Evolutionary conservation across 2,113 vertebrate genomes (phyloP).

Genomic region (Pelodiscus sinensis): DNA sequence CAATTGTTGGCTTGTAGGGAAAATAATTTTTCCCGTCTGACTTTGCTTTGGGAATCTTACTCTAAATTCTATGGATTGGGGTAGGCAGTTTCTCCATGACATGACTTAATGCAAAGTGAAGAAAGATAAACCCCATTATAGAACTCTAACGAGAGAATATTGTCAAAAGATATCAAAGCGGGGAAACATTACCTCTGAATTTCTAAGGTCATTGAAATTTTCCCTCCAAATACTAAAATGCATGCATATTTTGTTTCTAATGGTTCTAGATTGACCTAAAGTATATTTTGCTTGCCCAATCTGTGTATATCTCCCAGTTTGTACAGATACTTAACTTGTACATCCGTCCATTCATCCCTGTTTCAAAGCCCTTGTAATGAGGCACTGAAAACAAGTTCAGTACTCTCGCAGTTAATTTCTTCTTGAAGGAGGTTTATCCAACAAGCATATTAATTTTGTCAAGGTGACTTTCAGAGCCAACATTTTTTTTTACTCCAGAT

Average conservation of each 20-base stretch:
- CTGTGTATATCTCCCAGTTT: not conserved
- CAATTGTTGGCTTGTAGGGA: not conserved
- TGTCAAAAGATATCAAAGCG: not conserved
- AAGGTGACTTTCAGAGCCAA: constrained; percentile 20
- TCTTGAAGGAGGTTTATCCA: not conserved
- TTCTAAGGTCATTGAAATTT: not conserved
- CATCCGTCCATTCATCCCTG: constrained; percentile 1
- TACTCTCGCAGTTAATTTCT: constrained; percentile 37
- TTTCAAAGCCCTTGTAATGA: fast-evolving
- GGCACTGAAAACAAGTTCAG: constrained; percentile 11
- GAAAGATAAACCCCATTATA: not conserved
- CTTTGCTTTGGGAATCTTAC: not conserved
- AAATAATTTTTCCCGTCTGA: not conserved
- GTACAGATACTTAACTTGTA: not conserved
- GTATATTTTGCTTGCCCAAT: not conserved
- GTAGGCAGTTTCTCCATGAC: not conserved
- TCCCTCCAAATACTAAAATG: not conserved
- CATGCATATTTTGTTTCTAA: not conserved
- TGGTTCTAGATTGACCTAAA: not conserved
- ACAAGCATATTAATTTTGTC: constrained; percentile 45
- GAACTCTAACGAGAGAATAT: not conserved
- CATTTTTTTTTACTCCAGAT: fast-evolving
- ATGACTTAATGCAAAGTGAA: not conserved
- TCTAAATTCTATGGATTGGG: not conserved
- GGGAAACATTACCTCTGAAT: not conserved